phyloP scores from a whole-genome alignment of 2,797 vertebrate species.

The Tangara arthus region DNA sequence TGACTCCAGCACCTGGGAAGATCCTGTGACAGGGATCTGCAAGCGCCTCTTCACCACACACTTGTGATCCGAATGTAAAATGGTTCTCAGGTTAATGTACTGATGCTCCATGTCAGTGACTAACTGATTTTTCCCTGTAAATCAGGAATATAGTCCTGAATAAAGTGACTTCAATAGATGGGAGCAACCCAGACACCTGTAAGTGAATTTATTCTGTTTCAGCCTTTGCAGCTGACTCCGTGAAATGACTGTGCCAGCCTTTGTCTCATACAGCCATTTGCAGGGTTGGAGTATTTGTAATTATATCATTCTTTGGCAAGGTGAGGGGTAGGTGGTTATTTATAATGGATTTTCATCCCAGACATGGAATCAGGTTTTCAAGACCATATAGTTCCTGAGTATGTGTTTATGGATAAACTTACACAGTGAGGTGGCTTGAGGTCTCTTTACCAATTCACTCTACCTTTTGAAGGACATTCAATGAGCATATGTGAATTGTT shows the following conservation, averaged over 20 bases:
- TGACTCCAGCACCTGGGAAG: background rate
- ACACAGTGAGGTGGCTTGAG: fast-evolving
- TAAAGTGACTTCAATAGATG: background rate
- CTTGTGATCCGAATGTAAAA: fast-evolving
- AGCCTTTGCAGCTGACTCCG: background rate
- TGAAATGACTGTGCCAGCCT: background rate
- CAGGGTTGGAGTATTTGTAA: background rate
- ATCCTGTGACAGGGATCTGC: background rate
- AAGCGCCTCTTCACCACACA: background rate
- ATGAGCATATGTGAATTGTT: background rate
- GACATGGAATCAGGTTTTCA: background rate
- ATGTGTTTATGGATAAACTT: background rate
- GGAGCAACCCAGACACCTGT: background rate
- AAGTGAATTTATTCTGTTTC: background rate
- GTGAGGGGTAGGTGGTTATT: background rate
- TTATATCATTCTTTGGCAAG: background rate
- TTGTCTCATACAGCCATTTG: background rate
- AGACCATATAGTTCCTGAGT: background rate
- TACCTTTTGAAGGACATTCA: background rate
- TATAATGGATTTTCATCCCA: background rate
- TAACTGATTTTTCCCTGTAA: background rate
- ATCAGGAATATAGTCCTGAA: background rate
- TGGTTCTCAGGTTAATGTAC: background rate
- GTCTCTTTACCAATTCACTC: background rate
- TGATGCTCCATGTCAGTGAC: fast-evolving